Evolutionary conservation across 1,140 invertebrate species (phyloP).

Genomic region (Papilio xuthus): DNA sequence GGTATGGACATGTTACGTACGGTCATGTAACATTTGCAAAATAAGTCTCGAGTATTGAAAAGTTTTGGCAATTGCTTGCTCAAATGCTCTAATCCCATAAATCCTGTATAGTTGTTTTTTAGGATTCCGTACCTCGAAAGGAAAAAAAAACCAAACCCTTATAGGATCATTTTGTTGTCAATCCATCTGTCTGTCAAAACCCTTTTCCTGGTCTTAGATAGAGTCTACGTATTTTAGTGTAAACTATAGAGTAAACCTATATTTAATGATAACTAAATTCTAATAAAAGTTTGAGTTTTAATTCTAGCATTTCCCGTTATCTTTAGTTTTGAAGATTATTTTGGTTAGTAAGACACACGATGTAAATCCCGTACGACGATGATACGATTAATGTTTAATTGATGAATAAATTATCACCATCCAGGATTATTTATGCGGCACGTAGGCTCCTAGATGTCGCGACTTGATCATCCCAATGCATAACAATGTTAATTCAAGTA

Average conservation of each 20-base stretch:
- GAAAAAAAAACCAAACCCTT: too few relatives aligned
- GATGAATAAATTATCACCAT: background rate
- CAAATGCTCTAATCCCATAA: background rate
- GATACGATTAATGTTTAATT: background rate
- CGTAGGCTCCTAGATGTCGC: constrained; percentile 32
- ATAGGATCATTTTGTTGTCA: too few relatives aligned
- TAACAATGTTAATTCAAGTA: constrained; percentile 27
- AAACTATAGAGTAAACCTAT: too few relatives aligned
- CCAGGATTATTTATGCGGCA: constrained; percentile 32
- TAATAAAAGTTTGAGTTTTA: too few relatives aligned
- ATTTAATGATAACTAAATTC: too few relatives aligned
- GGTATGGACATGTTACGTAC: background rate
- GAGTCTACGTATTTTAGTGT: too few relatives aligned
- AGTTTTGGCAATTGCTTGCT: background rate
- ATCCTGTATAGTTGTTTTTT: background rate
- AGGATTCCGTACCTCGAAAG: too few relatives aligned
- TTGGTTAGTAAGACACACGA: too few relatives aligned
- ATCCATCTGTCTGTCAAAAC: too few relatives aligned
- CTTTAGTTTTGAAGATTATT: too few relatives aligned
- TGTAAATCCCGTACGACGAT: background rate
- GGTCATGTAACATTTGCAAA: background rate
- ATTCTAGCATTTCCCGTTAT: too few relatives aligned
- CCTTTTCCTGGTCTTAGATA: too few relatives aligned
- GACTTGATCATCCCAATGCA: constrained; percentile 28
- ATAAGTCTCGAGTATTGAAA: background rate